phyloP scores from a whole-genome alignment of 1,140 invertebrate species.

The Drosophila murphyi region DNA sequence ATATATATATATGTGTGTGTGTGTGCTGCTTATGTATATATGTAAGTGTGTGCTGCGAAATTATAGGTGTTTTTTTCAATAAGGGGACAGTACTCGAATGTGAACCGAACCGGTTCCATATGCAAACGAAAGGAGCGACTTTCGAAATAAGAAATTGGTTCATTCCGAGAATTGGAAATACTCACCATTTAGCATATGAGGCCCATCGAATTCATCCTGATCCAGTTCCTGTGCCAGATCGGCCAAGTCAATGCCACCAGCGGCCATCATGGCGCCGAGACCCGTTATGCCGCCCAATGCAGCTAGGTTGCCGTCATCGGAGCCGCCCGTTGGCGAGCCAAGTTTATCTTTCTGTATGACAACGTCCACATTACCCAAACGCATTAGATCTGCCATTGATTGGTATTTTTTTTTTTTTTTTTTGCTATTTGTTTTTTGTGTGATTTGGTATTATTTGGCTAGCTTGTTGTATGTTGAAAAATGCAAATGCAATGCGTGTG shows the following conservation, averaged over 20 bases:
- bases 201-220: conserved; percentile 90
- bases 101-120: neutral
- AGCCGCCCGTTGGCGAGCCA: conserved; percentile 92
- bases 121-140: neutral
- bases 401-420: conserved; percentile 35
- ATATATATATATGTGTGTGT: neutral
- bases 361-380: conserved; percentile 87
- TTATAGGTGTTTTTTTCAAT: conserved; percentile 2
- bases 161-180: neutral
- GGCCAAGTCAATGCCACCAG: conserved; percentile 86
- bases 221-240: conserved; percentile 90
- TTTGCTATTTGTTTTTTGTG: conserved; percentile 23
- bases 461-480: conserved; percentile 39
- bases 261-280: conserved; percentile 87
- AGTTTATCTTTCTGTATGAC: conserved; percentile 89
- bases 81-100: neutral
- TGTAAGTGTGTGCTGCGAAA: neutral
- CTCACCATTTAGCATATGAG: conserved; percentile 87
- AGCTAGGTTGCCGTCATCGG: conserved; percentile 91
- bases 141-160: neutral
- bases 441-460: conserved; percentile 54
- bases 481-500: conserved; percentile 51
- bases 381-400: conserved; percentile 88
- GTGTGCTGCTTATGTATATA: neutral
- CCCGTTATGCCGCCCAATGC: conserved; percentile 84